These are phyloP conservation scores for Sarcophaga rosellei DNA, from an alignment of 2,888 invertebrate species.

Conservation along the genomic window DNA sequence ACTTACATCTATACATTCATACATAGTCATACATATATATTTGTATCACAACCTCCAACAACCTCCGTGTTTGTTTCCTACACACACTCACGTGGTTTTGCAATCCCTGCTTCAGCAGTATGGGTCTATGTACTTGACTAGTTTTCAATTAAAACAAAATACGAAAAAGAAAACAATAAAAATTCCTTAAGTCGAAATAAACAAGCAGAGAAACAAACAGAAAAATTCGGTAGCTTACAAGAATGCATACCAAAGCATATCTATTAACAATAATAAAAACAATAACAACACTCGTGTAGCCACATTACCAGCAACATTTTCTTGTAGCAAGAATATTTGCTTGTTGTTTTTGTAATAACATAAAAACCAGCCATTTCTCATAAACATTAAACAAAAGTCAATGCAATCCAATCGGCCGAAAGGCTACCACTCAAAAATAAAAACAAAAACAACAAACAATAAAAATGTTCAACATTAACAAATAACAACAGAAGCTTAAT, in stretches of 20 bases:
- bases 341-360: constrained; percentile 21
- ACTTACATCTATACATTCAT: constrained; percentile 8
- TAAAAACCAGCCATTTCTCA: constrained; percentile 26
- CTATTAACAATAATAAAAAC: constrained; percentile 40
- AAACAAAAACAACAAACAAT: constrained; percentile 29
- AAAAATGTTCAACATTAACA: constrained; percentile 44
- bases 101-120: constrained; percentile 8
- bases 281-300: background rate
- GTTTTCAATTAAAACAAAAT: constrained; percentile 35
- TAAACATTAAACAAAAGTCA: constrained; percentile 34
- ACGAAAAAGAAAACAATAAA: constrained; percentile 57
- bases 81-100: background rate
- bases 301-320: constrained; percentile 37
- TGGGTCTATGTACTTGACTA: constrained; percentile 42
- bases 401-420: background rate
- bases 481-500: constrained; percentile 69
- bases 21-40: background rate
- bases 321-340: constrained; percentile 33
- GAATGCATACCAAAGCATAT: constrained; percentile 57
- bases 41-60: background rate
- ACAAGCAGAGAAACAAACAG: constrained; percentile 34
- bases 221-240: constrained; percentile 65
- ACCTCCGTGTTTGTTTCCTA: background rate
- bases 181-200: constrained; percentile 60
- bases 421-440: constrained; percentile 37